Evolutionary conservation across 2,113 vertebrate species (phyloP), one percentile per base, ranked within the genome.

Genomic region (Climacteris rufus): DNA sequence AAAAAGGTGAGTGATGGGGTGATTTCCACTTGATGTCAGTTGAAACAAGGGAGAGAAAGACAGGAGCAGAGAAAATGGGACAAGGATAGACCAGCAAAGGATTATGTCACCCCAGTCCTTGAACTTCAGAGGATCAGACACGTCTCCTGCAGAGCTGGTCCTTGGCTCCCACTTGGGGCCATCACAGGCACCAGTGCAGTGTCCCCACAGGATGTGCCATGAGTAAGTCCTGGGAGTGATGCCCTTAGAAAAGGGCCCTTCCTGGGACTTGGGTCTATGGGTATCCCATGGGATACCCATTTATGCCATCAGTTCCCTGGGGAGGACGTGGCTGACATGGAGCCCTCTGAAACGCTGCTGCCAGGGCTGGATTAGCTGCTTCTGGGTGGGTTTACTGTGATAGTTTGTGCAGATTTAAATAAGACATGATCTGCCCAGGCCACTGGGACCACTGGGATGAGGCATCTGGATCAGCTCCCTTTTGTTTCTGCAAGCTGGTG

Each of bases 291-390:
- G 53, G 57, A 45, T 13, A 49, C 33, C 35, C 65, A 61, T 37
- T 28, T 28, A 10, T 52, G 60, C 47, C 66, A 44, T 53, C 50
- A 35, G 22, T 20, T 69, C 42, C 30, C 44, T 56, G 56, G 49
- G 42, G 16, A 30, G 33, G 2, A 8, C 0, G 0, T 11, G 64
- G 54, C 4, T n/a, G 31, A 54, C 19, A 10, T 0, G 0, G 53
- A 89, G n/a, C 37, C 37, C 52, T 25, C 52, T 2, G 1, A 40
- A 68, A 49, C 0, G 2, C 69, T 89, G 61, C 92, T 68, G 78
- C 69, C n/a, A 35, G 60, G n/a, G 15, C 68, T 70, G 68, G 22
- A 6, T 54, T 57, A 33, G 37, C 39, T 69, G 53, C 66, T 90
- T 35, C 49, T 69, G 24, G 6, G 40, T 21, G 54, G 71, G 8